Evolutionary conservation across 2,888 invertebrate genomes (phyloP), one percentile per base, ranked within the genome.

Genomic region (Macrostomum cliftonense): DNA sequence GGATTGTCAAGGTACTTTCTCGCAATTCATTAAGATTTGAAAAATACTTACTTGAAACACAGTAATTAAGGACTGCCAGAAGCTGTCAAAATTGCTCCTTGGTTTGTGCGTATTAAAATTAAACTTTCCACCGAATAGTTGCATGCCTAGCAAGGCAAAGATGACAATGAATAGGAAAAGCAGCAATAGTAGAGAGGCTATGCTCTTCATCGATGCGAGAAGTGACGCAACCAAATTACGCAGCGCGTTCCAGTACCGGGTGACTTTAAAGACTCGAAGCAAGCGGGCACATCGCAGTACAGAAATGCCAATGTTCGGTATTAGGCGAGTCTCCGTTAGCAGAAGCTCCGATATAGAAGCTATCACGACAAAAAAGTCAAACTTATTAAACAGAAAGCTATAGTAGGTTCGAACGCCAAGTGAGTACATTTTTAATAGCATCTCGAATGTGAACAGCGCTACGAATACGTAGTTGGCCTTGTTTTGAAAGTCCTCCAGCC

Each of bases 391-490:
- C 57, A 95, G 76, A 19, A 95, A 97, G 53, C 95, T 91, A 72
- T 97, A 99, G 75, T 99, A 99, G 58, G 89, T 89, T 80, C 91
- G 76, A 74, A 75, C 83, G 63, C 97, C 97, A 70, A 99, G 79
- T 72, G 93, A 93, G 77, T 95, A 99, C 91, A 99, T 95, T 75
- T 99, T 99, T 59, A 99, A 77, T 66, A 97, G 77, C 97, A 99
- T 99, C 76, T 99, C 97, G 74, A 91, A 75, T 19, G 95, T 83
- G 75, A 99, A 99, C 50, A 99, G 78, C 2, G 87, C 83, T 62
- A 99, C 91, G 74, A 99, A 99, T 74, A 97, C 86, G 67, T 89
- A 80, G 71, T 99, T 99, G 57, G 93, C 91, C 65, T 82, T 80
- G 70, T 87, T 83, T 79, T 99, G 97, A 75, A 99, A 97, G 53